phyloP scores from a whole-genome alignment of 2,797 vertebrate genomes.

The Artibeus jamaicensis region DNA sequence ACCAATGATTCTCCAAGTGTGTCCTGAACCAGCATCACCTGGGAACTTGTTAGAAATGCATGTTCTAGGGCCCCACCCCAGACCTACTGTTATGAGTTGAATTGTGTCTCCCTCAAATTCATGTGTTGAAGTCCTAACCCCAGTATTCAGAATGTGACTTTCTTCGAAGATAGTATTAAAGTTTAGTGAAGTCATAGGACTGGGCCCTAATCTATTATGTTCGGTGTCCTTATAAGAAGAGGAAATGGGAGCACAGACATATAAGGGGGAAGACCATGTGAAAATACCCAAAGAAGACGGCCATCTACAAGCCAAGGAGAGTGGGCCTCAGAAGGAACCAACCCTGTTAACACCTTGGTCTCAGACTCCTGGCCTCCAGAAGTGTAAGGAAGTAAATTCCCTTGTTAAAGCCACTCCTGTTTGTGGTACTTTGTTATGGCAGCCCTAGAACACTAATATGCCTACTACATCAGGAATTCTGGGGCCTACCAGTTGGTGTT shows the following conservation, averaged over 20 bases:
- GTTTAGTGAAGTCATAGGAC: neutral
- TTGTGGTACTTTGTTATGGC: neutral
- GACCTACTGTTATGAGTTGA: neutral
- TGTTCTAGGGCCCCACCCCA: neutral
- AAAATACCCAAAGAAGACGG: neutral
- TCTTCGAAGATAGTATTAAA: neutral
- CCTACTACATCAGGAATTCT: conserved; percentile 12
- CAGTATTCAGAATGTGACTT: neutral
- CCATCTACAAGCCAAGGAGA: neutral
- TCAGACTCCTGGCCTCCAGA: neutral
- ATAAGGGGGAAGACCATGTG: neutral
- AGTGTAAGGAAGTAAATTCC: neutral
- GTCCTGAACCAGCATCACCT: neutral
- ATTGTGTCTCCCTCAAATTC: no score
- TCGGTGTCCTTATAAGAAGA: neutral
- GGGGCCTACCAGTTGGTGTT: neutral
- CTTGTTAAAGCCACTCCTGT: neutral
- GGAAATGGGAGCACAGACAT: neutral
- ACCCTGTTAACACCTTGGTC: neutral
- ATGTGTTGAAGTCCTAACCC: no score
- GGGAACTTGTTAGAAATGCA: neutral
- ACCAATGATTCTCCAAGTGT: neutral
- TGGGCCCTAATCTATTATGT: neutral
- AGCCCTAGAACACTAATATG: neutral
- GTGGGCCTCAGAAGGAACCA: neutral